Conservation (phyloP, 2,888 invertebrate genomes). For the Microdon myrmicae region DNA sequence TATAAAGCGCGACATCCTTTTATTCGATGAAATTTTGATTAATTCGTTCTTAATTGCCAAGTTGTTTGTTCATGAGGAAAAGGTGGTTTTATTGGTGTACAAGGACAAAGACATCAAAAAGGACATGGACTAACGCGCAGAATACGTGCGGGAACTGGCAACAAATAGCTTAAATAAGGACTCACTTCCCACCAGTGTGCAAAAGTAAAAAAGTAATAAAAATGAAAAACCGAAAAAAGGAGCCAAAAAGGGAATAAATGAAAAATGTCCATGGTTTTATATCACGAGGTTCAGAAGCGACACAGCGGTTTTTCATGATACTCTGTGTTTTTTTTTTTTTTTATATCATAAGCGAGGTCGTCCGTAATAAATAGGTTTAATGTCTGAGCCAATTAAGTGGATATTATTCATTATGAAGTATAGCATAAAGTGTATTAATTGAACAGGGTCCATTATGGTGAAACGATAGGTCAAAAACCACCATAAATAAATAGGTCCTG, state of each 20-base stretch:
- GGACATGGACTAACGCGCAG: conserved; percentile 26
- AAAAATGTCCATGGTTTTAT: conserved; percentile 14
- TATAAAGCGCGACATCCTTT: conserved; percentile 18
- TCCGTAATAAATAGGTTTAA: conserved; percentile 17
- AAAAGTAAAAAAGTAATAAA: no score
- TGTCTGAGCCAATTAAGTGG: conserved; percentile 31
- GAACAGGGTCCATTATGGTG: no score
- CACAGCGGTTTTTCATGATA: conserved; percentile 25
- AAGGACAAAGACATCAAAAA: conserved; percentile 1
- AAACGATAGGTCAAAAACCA: no score
- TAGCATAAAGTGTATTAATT: no score
- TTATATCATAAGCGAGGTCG: not conserved
- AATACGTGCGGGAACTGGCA: conserved; percentile 35
- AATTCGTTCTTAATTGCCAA: conserved; percentile 47
- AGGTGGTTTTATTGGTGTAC: conserved; percentile 1
- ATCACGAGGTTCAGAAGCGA: conserved; percentile 26
- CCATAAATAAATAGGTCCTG: no score
- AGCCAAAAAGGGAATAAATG: not conserved
- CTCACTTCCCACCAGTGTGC: no score
- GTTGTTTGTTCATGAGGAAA: conserved; percentile 20
- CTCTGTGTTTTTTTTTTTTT: not conserved
- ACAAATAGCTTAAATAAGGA: no score
- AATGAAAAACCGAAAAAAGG: conserved; percentile 22
- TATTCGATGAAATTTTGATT: conserved; percentile 50
- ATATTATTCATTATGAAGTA: conserved; percentile 17